Evolutionary conservation across 2,888 invertebrate species (phyloP).

Genomic region (Exocentrus adspersus): DNA sequence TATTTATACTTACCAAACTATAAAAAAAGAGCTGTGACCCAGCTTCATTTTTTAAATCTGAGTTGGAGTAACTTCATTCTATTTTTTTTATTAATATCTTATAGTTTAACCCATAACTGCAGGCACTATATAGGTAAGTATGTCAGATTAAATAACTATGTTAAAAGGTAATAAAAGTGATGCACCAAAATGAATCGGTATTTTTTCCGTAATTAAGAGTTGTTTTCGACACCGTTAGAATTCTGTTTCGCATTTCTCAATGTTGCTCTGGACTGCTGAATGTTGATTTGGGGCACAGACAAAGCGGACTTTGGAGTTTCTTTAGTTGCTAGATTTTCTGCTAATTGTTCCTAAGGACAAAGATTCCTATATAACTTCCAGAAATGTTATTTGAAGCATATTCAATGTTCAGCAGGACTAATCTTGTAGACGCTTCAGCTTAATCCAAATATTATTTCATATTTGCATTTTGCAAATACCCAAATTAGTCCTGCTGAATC

Average conservation of each 20-base stretch:
- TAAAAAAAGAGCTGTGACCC: too few relatives aligned
- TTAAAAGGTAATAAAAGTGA: slow-evolving; percentile 7
- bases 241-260: slow-evolving; percentile 37
- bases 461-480: too few relatives aligned
- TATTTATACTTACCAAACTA: too few relatives aligned
- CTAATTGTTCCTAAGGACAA: slow-evolving; percentile 52
- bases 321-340: slow-evolving; percentile 45
- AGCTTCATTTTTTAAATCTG: too few relatives aligned
- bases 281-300: slow-evolving; percentile 52
- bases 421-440: too few relatives aligned
- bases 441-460: too few relatives aligned
- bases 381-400: too few relatives aligned
- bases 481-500: too few relatives aligned
- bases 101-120: background rate
- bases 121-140: slow-evolving; percentile 15
- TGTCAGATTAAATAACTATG: slow-evolving; percentile 17
- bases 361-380: too few relatives aligned
- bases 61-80: too few relatives aligned
- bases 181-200: background rate
- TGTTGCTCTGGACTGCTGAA: slow-evolving; percentile 50
- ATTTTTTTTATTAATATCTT: too few relatives aligned
- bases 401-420: too few relatives aligned
- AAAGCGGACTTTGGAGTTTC: slow-evolving; percentile 47
- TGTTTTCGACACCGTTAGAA: slow-evolving; percentile 39
- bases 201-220: slow-evolving; percentile 10